Percentiles rank a stretch among this genome's conserved stretches.
These are phyloP conservation scores for Chrysaora quinquecirrha DNA, from an alignment of 30 jellyfish, hydroid and myxozoan species.

Conservation along the genomic window DNA sequence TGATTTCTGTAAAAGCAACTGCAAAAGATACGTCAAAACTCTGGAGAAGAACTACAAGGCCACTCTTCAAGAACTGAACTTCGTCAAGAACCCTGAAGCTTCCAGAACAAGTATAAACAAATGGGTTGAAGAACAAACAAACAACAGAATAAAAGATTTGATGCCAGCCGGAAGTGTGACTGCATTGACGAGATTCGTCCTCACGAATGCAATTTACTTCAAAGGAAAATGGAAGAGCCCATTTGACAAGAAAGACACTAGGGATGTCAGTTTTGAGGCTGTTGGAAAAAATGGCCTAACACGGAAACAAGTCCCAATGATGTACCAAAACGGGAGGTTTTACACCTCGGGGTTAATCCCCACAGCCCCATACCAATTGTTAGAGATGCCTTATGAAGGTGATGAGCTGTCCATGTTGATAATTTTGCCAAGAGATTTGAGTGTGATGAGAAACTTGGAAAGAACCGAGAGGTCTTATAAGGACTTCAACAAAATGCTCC, in stretches of 20 bases:
- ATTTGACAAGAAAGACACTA: slow-evolving; percentile 38
- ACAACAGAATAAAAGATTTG: slow-evolving; percentile 46
- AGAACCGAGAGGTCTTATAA: not conserved
- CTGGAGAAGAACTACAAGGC: slow-evolving; percentile 22
- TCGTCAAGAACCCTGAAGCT: slow-evolving; percentile 36
- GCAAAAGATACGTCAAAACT: slow-evolving; percentile 17
- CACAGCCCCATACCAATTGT: slow-evolving; percentile 32
- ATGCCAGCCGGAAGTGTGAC: slow-evolving; percentile 52
- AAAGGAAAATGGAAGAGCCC: slow-evolving; percentile 61
- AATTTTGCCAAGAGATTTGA: slow-evolving; percentile 26
- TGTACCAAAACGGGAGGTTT: slow-evolving; percentile 54
- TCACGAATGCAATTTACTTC: slow-evolving; percentile 75
- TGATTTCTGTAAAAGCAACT: slow-evolving; percentile 24
- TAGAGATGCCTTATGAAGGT: slow-evolving; percentile 76
- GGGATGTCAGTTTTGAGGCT: slow-evolving; percentile 14
- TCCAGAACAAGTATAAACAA: slow-evolving; percentile 46
- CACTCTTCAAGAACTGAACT: slow-evolving; percentile 39
- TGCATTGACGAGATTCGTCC: slow-evolving; percentile 56
- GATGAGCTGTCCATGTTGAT: slow-evolving; percentile 53
- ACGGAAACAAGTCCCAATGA: slow-evolving; percentile 33
- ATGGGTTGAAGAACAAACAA: slow-evolving; percentile 76
- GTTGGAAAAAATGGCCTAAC: not conserved
- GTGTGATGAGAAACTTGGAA: slow-evolving; percentile 18
- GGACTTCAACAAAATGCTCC: slow-evolving; percentile 11
- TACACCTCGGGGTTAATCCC: slow-evolving; percentile 33